phyloP scores from a whole-genome alignment of 1,140 invertebrate species.

The Scylla paramamosain region DNA sequence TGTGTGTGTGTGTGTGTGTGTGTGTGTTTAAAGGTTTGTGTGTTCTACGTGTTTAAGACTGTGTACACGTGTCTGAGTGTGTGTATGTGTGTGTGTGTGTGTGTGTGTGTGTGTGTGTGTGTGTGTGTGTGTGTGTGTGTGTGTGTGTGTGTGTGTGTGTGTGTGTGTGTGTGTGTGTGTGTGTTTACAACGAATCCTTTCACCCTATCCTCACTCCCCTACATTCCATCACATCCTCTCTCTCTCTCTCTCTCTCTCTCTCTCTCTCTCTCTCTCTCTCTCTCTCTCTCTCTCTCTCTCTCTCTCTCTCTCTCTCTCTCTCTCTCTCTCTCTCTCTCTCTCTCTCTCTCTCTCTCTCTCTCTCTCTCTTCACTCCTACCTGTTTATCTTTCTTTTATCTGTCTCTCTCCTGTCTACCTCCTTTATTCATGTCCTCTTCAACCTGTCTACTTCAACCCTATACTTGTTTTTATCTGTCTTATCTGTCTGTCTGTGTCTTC shows the following conservation, averaged over 20 bases:
- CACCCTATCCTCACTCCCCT: neutral
- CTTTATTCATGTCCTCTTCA: too few relatives aligned
- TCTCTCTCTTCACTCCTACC: neutral
- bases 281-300: neutral
- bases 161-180: constrained; percentile 55
- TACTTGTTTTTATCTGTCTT: too few relatives aligned
- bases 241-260: neutral
- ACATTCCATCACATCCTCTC: neutral
- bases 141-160: constrained; percentile 58
- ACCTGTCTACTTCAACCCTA: too few relatives aligned
- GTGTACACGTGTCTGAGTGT: neutral
- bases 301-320: neutral
- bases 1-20: constrained; percentile 15
- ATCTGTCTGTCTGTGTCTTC: too few relatives aligned
- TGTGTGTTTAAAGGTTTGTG: constrained; percentile 22
- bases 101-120: constrained; percentile 52
- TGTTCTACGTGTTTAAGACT: constrained; percentile 31
- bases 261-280: neutral
- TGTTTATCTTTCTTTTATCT: too few relatives aligned
- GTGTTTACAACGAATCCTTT: neutral
- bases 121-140: constrained; percentile 55
- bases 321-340: too few relatives aligned
- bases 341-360: neutral
- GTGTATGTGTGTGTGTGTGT: constrained; percentile 57
- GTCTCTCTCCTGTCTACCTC: too few relatives aligned